Base-by-base conservation (phyloP, 2,888 invertebrate species). In the Petrophora chlorosata region DNA sequence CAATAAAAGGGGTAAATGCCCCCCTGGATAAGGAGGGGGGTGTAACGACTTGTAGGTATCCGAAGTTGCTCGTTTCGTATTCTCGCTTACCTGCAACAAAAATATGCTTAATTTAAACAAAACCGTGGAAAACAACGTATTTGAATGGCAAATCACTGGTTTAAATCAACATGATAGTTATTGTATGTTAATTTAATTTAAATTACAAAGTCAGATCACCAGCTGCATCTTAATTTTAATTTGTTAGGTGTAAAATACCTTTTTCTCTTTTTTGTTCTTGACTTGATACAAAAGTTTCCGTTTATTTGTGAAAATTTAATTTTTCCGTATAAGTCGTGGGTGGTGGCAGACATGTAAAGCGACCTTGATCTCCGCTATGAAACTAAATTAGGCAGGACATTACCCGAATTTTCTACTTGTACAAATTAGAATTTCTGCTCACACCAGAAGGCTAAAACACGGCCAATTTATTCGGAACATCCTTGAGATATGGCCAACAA, bases 31-130 rank as follows among this genome's bases (percentile, higher is more conserved):
- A n/a, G n/a, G n/a, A n/a, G n/a, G n/a, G n/a, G n/a, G n/a, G n/a
- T n/a, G n/a, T n/a, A n/a, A n/a, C n/a, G n/a, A n/a, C n/a, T n/a
- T n/a, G n/a, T n/a, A n/a, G n/a, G n/a, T n/a, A n/a, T n/a, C n/a
- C 8, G 7, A 10, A 8, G 44, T 19, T 16, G 5, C 35, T 47
- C 10, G 32, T 33, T 38, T 16, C 7, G 7, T 30, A 32, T 36
- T 42, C 12, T 7, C 3, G 12, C 58, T 58, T 59, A 59, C 58
- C 58, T 59, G 56, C 48, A 59, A 59, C 56, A 53, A 52, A 52
- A 55, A 49, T 14, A 56, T 28, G 5, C 8, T 3, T 25, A 40
- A 42, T 35, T 23, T 34, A 25, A 26, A 15, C 26, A 50, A 23
- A 28, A 46, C 29, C 12, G 29, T 45, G 23, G 41, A 40, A 40